Conservation (phyloP, 2,113 vertebrate genomes). For the Panthera tigris region DNA sequence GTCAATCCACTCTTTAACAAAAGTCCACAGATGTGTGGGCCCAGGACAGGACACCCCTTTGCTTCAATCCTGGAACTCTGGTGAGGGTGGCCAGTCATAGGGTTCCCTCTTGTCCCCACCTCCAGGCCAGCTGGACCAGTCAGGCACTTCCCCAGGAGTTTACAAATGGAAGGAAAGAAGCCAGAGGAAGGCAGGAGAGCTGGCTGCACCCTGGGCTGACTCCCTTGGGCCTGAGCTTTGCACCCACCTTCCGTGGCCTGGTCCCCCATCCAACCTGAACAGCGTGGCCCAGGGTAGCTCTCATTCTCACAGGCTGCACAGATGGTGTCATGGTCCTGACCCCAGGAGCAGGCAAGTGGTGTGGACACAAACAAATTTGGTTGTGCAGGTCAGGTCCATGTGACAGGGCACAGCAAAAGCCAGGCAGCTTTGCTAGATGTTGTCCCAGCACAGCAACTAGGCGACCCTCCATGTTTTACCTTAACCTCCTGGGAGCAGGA, state of each 20-base stretch:
- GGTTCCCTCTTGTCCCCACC: too few species aligned
- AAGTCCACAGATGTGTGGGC: background rate
- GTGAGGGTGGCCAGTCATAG: background rate
- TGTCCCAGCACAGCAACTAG: background rate
- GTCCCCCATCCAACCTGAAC: background rate
- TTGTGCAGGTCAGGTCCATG: too few species aligned
- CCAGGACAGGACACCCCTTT: background rate
- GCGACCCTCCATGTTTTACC: accelerated
- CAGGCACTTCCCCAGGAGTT: background rate
- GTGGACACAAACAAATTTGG: too few species aligned
- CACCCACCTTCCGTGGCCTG: background rate
- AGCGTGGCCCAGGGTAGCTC: background rate
- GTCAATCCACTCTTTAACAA: background rate
- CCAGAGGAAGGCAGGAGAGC: background rate
- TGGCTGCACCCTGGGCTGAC: background rate
- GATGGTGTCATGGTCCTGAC: background rate
- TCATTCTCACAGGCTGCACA: background rate
- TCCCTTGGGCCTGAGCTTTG: accelerated
- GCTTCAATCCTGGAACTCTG: background rate
- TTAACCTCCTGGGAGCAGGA: background rate
- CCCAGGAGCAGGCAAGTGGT: background rate
- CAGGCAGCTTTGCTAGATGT: background rate
- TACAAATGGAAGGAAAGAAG: background rate
- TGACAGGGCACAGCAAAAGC: background rate
- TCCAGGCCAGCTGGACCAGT: background rate